These are phyloP conservation scores for Sphenodon punctatus DNA, from an alignment of 2,797 vertebrate species.

Conservation along the genomic window DNA sequence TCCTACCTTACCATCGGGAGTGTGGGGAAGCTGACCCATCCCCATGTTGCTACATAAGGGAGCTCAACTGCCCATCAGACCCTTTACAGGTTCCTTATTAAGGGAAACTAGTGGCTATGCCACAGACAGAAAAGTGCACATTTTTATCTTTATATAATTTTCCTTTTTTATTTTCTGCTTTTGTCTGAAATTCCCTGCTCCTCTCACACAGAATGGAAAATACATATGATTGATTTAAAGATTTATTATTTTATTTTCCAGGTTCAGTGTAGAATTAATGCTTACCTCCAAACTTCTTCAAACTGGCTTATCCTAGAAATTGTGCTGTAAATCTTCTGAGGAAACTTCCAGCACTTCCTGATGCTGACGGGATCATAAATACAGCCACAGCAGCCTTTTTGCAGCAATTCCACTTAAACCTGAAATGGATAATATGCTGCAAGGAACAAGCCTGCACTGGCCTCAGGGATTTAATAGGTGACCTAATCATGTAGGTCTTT, in stretches of 20 bases:
- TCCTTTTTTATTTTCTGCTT: no score
- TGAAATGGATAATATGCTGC: neutral
- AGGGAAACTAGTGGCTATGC: no score
- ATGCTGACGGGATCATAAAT: constrained; percentile 19
- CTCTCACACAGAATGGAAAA: neutral
- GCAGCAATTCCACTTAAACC: constrained; percentile 4
- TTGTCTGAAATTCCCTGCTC: no score
- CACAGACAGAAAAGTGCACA: no score
- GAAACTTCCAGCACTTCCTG: constrained; percentile 1
- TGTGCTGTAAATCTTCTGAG: constrained; percentile 17
- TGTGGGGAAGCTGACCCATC: no score
- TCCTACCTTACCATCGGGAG: no score
- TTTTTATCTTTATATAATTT: no score
- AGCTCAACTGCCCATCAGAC: no score
- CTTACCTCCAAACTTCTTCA: constrained; percentile 20
- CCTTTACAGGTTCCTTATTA: no score
- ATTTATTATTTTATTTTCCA: constrained; percentile 26
- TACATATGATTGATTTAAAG: constrained; percentile 26
- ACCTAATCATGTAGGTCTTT: no score
- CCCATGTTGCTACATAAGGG: no score
- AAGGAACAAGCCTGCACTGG: neutral
- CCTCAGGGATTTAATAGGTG: no score
- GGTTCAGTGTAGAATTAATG: constrained; percentile 13
- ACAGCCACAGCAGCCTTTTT: neutral
- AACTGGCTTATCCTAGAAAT: constrained; percentile 12